Evolutionary conservation across 2,888 invertebrate genomes (phyloP), one percentile per base, ranked within the genome.

Genomic region (Loripinus fragilis): DNA sequence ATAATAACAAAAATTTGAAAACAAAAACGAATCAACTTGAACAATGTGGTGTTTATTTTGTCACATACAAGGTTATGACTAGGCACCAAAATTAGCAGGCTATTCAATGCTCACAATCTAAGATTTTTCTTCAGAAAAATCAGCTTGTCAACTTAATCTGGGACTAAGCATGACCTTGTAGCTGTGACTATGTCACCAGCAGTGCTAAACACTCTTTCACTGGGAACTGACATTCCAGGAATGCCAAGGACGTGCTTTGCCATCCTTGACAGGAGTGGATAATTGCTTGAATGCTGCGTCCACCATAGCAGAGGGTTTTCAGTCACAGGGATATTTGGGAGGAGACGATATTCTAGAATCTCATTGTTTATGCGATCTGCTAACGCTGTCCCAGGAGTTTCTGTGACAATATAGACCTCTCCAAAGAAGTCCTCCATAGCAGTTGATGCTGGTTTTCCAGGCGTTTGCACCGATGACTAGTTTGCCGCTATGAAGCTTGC

Each of bases 351-450:
- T 25, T 60, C 30, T n/a, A 3, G 20, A 60, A 60, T 60, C 10
- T 60, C 10, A 12, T 60, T 33, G 28, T 15, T 33, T 8, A 60
- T 25, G 8, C 60, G 5, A 33, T 28, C 30, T 12, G 60, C 60
- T 30, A n/a, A 8, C 8, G 60, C 30, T 23, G 25, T 15, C 7
- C 60, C 60, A 60, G 60, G 25, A 2, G 60, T 10, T 17, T 28
- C 28, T 28, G 25, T 23, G 15, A 23, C 60, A 60, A 60, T 33
- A 20, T 60, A 60, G 30, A 60, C 60, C 8, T 60, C 60, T 23
- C 60, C 60, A 60, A 60, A 60, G 30, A 60, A 60, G 33, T 60
- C 60, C 20, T 25, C 60, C 60, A 60, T 60, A 17, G 60, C 60
- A 3, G 45, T 45, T 45, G 45, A 45, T 17, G 17, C n/a, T 8